These are phyloP conservation scores for Micromesistius poutassou DNA, from an alignment of 2,797 vertebrate species.

Conservation along the genomic window DNA sequence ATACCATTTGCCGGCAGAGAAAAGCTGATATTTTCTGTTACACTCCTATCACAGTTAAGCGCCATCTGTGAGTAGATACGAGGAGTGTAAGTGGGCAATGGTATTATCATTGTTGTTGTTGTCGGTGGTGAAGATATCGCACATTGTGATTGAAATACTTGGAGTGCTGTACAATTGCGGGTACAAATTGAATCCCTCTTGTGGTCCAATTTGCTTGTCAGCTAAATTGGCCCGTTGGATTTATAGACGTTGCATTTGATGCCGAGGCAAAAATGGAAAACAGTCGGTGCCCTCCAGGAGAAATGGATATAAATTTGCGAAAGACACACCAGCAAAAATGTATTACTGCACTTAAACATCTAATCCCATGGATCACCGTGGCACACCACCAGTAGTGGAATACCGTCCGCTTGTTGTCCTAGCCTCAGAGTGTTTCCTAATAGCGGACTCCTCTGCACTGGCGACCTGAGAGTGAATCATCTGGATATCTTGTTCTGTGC, in stretches of 20 bases:
- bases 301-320: slow-evolving; percentile 34
- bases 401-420: slow-evolving; percentile 26
- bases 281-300: slow-evolving; percentile 23
- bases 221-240: slow-evolving; percentile 20
- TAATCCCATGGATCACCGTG: slow-evolving; percentile 33
- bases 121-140: slow-evolving; percentile 21
- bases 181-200: slow-evolving; percentile 32
- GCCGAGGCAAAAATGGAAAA: slow-evolving; percentile 36
- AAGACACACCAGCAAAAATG: slow-evolving; percentile 35
- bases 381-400: slow-evolving; percentile 33
- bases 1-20: neutral
- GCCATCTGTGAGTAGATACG: slow-evolving; percentile 2
- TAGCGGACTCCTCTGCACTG: slow-evolving; percentile 26
- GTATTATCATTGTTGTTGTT: slow-evolving; percentile 13
- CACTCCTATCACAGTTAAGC: neutral
- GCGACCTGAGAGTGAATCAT: slow-evolving; percentile 16
- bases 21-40: neutral
- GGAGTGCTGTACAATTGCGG: slow-evolving; percentile 9
- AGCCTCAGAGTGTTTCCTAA: slow-evolving; percentile 37
- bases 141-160: slow-evolving; percentile 2
- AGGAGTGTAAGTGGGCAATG: neutral
- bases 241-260: slow-evolving; percentile 21
- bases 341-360: slow-evolving; percentile 26
- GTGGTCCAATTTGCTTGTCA: slow-evolving; percentile 25
- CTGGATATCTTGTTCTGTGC: slow-evolving; percentile 26